phyloP scores from a whole-genome alignment of 2,888 invertebrate genomes.

The Galerucella calmariensis region DNA sequence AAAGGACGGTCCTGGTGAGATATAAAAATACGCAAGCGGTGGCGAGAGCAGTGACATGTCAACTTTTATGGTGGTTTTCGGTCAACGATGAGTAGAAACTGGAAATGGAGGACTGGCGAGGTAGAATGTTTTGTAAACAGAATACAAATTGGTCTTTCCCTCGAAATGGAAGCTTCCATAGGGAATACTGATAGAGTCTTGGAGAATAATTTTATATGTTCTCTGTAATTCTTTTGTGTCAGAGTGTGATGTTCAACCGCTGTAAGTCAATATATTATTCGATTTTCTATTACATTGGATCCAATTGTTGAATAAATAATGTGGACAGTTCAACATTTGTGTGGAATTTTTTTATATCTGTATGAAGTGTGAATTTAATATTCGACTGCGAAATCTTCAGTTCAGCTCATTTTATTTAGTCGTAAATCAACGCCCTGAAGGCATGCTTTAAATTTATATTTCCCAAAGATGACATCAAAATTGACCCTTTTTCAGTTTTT shows the following conservation, averaged over 20 bases:
- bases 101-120: constrained; percentile 24
- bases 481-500: background rate
- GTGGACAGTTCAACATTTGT: no score
- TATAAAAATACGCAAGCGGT: constrained; percentile 25
- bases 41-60: constrained; percentile 21
- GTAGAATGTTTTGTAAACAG: constrained; percentile 30
- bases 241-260: background rate
- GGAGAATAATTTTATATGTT: constrained; percentile 23
- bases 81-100: constrained; percentile 27
- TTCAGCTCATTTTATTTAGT: background rate
- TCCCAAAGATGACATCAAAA: background rate
- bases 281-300: background rate
- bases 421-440: background rate
- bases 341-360: background rate
- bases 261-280: background rate
- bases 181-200: constrained; percentile 24
- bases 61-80: constrained; percentile 28
- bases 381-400: background rate
- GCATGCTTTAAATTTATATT: background rate
- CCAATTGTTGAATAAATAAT: background rate
- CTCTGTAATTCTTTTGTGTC: constrained; percentile 16
- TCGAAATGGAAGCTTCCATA: constrained; percentile 12
- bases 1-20: constrained; percentile 11
- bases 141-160: constrained; percentile 26
- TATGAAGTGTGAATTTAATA: background rate